phyloP scores from a whole-genome alignment of 1,140 invertebrate species.

The Cyphomyrmex costatus region DNA sequence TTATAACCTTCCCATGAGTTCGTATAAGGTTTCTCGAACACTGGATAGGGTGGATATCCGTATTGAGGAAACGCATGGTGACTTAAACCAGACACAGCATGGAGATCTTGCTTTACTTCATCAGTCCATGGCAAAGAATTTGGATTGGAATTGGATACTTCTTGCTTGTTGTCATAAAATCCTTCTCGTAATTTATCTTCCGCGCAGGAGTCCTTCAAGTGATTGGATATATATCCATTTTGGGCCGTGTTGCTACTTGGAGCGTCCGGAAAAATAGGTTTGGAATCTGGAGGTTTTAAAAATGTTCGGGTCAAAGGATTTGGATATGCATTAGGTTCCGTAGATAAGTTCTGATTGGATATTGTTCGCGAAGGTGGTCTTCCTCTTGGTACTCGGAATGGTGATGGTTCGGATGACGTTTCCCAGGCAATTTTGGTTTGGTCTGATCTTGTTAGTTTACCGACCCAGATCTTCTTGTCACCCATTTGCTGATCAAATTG shows the following conservation, averaged over 20 bases:
- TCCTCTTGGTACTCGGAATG: conserved; percentile 90
- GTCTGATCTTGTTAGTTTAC: conserved; percentile 73
- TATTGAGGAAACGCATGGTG: conserved; percentile 82
- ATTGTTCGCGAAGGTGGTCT: conserved; percentile 89
- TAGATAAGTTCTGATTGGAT: conserved; percentile 77
- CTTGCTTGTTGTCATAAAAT: conserved; percentile 77
- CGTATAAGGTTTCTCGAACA: conserved; percentile 81
- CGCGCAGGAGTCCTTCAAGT: conserved; percentile 70
- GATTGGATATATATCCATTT: conserved; percentile 59
- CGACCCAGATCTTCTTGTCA: conserved; percentile 69
- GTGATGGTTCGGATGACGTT: conserved; percentile 84
- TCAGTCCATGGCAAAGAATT: conserved; percentile 79
- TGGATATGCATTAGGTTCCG: conserved; percentile 77
- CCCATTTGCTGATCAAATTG: conserved; percentile 67
- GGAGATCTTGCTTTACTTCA: conserved; percentile 84
- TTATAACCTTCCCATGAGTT: conserved; percentile 82
- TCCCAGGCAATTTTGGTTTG: conserved; percentile 78
- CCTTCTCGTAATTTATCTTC: conserved; percentile 79
- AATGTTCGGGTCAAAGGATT: conserved; percentile 81
- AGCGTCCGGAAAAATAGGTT: conserved; percentile 75
- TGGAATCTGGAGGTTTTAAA: conserved; percentile 84
- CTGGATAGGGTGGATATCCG: conserved; percentile 81
- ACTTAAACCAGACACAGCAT: conserved; percentile 78
- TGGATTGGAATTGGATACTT: conserved; percentile 71
- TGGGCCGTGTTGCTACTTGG: conserved; percentile 57